These are phyloP conservation scores for Sebastes diaconus DNA, from an alignment of 2,797 vertebrate species.

Conservation along the genomic window DNA sequence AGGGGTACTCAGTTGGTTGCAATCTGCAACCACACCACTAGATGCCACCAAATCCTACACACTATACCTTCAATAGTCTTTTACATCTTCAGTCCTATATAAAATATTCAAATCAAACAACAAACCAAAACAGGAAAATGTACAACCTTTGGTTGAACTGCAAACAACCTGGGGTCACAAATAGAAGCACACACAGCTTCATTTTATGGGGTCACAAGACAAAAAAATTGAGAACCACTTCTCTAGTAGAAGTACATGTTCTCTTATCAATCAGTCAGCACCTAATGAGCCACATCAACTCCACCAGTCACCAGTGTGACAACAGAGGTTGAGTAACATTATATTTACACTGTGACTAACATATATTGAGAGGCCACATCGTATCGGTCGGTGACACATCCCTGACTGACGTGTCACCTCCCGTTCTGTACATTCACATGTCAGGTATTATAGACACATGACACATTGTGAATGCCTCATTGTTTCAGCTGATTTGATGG, in stretches of 20 bases:
- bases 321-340: background rate
- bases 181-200: background rate
- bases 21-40: too few relatives aligned
- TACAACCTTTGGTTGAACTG: background rate
- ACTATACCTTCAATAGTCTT: too few relatives aligned
- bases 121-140: background rate
- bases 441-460: background rate
- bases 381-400: background rate
- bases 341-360: background rate
- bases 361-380: background rate
- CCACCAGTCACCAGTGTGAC: background rate
- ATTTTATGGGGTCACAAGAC: background rate
- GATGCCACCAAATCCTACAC: too few relatives aligned
- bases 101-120: background rate
- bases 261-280: background rate
- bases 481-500: background rate
- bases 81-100: background rate
- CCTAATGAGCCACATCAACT: background rate
- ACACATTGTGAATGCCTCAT: background rate
- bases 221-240: background rate
- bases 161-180: background rate
- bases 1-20: too few relatives aligned
- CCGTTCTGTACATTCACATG: background rate
- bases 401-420: background rate
- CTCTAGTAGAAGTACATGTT: background rate